Evolutionary conservation across 2,888 invertebrate genomes (phyloP).

Genomic region (Rotaria macrura): DNA sequence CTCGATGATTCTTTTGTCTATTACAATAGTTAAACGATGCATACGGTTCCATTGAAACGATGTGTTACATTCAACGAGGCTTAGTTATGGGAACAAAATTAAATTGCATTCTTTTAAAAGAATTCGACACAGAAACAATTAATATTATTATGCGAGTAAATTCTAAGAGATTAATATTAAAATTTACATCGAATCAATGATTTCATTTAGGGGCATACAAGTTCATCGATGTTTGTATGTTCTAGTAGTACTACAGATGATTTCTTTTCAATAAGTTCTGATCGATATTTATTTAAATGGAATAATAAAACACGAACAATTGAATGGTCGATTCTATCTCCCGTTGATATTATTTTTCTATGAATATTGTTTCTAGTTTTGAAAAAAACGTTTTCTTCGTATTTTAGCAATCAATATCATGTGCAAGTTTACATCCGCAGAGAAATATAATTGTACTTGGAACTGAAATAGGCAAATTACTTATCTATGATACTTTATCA

Average conservation of each 20-base stretch:
- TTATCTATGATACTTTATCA: constrained; percentile 10
- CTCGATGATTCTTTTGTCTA: not conserved
- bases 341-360: not conserved
- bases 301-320: not conserved
- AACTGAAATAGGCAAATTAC: not conserved
- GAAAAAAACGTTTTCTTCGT: not conserved
- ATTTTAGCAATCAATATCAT: constrained; percentile 8
- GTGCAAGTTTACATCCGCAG: not conserved
- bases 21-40: not conserved
- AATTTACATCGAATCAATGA: not conserved
- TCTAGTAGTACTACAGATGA: not conserved
- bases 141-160: not conserved
- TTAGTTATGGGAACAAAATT: not conserved
- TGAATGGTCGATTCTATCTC: not conserved
- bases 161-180: not conserved
- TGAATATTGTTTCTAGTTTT: not conserved
- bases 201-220: not conserved
- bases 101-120: not conserved
- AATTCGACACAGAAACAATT: not conserved
- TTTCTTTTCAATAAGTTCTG: not conserved
- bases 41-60: not conserved
- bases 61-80: not conserved
- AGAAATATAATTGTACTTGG: constrained; percentile 1
- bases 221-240: not conserved
- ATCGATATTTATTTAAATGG: constrained; percentile 19